A percentile compares a stretch with the other conserved stretches of the same genome.
phyloP scores from a whole-genome alignment of 2,113 vertebrate species.

The Balaenoptera acutorostrata region DNA sequence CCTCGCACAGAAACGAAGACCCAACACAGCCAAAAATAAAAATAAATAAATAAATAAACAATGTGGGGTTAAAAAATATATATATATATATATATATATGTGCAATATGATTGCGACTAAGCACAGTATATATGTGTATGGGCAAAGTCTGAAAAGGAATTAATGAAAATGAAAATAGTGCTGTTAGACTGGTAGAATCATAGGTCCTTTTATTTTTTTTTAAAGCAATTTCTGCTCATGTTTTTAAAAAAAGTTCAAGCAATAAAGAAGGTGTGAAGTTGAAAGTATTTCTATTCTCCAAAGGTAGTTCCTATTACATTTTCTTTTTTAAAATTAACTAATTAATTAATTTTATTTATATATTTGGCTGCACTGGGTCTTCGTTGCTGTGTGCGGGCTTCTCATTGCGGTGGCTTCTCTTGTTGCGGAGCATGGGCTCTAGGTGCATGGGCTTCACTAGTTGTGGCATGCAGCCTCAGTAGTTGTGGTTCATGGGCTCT shows the following conservation, averaged over 20 bases:
- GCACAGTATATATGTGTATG: background rate
- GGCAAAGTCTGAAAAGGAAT: background rate
- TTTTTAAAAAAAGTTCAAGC: background rate
- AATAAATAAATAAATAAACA: no score
- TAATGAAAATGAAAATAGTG: background rate
- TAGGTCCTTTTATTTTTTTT: background rate
- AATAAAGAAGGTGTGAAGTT: background rate
- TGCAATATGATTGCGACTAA: background rate
- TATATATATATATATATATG: background rate
- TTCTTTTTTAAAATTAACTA: no score
- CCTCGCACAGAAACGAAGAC: no score
- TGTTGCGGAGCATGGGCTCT: no score
- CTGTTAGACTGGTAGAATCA: background rate
- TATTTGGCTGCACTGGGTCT: no score
- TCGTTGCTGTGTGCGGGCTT: rapidly evolving
- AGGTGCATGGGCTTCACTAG: no score
- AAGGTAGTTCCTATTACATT: background rate
- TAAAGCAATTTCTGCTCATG: background rate
- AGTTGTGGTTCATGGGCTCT: no score
- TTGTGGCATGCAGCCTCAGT: no score
- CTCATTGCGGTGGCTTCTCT: no score
- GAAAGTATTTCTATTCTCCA: background rate
- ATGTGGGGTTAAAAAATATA: background rate
- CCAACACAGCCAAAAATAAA: no score
- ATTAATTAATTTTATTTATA: no score